Base-by-base conservation (phyloP, 2,113 vertebrate species). In the Hippopotamus amphibius region DNA sequence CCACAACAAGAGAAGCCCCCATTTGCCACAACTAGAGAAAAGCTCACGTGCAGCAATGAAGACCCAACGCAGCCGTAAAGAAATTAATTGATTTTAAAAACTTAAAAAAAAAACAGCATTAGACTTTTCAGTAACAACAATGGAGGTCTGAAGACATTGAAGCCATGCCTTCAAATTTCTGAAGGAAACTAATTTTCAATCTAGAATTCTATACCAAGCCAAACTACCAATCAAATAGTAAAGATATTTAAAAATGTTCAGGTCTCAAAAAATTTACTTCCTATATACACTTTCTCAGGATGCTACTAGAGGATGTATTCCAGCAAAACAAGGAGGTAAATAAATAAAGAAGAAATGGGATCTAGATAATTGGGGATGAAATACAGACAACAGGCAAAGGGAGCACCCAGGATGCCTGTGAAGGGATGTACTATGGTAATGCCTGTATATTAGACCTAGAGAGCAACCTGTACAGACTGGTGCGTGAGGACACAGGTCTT, bases 321-420 rank as follows among this genome's bases (percentile, higher is more conserved):
- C 57, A 86, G 72, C 26, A 90, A 90, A 97, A 92, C 30, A 79
- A 88, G 22, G 50, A 96, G 81, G 41, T 74, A 86, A 88, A 81
- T 37, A 65, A 68, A 80, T 30, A 65, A 76, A 59, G 17, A 77
- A 92, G 11, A 50, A 85, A 89, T 33, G 24, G 61, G 21, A 86
- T 89, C 48, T 6, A 74, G n/a, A 22, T 68, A 81, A 61, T 53
- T 74, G 14, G 41, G 33, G n/a, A 55, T 74, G 28, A 82, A 95
- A 88, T 33, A 82, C 9, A 89, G 71, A 37, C 22, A 85, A 83
- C 59, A 95, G 22, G 50, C 72, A 68, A 37, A 87, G 28, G 48
- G 13, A 50, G 30, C 19, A 83, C 3, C 76, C 28, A 61, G 13
- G 68, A 61, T 68, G 81, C 86, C 72, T 43, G 3, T 59, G 30